Evolutionary conservation across 2,888 invertebrate genomes (phyloP), one percentile per base, ranked within the genome.

Genomic region (Caenorhabditis sp.): DNA sequence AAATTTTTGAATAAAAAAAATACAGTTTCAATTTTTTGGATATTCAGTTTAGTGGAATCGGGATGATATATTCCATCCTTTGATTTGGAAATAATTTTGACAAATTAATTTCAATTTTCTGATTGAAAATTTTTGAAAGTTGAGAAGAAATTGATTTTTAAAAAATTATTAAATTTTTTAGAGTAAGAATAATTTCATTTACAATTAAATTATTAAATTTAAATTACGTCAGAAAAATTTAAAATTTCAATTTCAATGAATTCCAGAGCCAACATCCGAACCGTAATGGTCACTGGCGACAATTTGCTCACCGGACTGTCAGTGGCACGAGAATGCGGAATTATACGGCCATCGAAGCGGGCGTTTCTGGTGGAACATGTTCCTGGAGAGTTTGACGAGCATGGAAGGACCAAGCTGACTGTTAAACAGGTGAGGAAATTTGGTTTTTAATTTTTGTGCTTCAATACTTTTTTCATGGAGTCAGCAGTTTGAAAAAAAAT

Each of bases 261-360:
- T 40, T 40, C 53, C 60, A 89, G 95, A n/a, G 98, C 99, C 0
- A 94, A 95, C 88, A 96, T 99, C 47, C 91, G 93, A 15, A 88
- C 89, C 6, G 87, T 92, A 4, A 99, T 99, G 98, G 96, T 98
- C 8, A 99, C 98, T 28, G 98, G 93, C 68, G 97, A 97, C 92
- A 97, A 97, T 93, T 95, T 97, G 91, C 94, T 96, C 93, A 97
- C 97, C 1, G 97, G 97, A 0, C 94, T 97, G 90, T 95, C 96
- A 85, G 97, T 97, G 55, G 96, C 96, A 0, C 94, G 95, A 82
- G 96, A 96, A 86, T 97, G 96, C 91, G 94, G 94, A 64, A 91
- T 91, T 55, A 89, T 91, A 28, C 71, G 89, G 22, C 88, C 90
- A 6, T 80, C 84, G 47, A 89, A 88, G 62, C 62, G 88, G 51